Percentiles rank a stretch among this genome's conserved stretches.
These are phyloP conservation scores for Pinctada fucata DNA, from an alignment of 2,888 invertebrate species.

Conservation along the genomic window DNA sequence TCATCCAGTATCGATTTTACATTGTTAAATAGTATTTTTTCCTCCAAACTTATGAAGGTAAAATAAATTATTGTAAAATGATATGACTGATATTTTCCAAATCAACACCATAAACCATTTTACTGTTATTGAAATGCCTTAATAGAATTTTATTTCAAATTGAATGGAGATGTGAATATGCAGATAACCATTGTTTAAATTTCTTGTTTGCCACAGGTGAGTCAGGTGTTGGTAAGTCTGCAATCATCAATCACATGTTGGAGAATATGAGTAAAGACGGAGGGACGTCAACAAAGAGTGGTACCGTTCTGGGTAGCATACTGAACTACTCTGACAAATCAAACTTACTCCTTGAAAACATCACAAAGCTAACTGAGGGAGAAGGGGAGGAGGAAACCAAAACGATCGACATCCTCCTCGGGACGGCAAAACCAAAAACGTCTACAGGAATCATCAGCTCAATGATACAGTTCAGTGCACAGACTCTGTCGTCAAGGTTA, in stretches of 20 bases:
- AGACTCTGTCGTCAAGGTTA: constrained; percentile 73
- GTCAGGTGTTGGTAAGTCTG: constrained; percentile 76
- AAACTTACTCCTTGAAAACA: constrained; percentile 71
- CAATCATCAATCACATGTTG: constrained; percentile 73
- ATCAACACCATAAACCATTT: too few relatives aligned
- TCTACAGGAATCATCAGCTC: constrained; percentile 67
- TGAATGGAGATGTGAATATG: too few relatives aligned
- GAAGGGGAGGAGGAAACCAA: constrained; percentile 51
- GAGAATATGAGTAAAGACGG: constrained; percentile 69
- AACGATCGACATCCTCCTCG: constrained; percentile 64
- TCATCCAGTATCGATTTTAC: too few relatives aligned
- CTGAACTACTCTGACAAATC: constrained; percentile 75
- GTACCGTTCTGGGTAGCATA: constrained; percentile 72
- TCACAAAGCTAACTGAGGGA: constrained; percentile 70
- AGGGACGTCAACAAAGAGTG: constrained; percentile 67
- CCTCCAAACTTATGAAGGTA: too few relatives aligned
- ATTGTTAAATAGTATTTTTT: too few relatives aligned
- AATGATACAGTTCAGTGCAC: constrained; percentile 76
- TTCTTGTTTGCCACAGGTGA: constrained; percentile 63
- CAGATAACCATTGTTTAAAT: too few relatives aligned
- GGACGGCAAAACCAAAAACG: constrained; percentile 48
- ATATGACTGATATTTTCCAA: too few relatives aligned
- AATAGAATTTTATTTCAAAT: too few relatives aligned
- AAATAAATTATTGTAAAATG: too few relatives aligned
- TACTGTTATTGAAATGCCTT: too few relatives aligned